Evolutionary conservation across 2,113 vertebrate species (phyloP), one percentile per base, ranked within the genome.

Genomic region (Tachysurus fulvidraco): DNA sequence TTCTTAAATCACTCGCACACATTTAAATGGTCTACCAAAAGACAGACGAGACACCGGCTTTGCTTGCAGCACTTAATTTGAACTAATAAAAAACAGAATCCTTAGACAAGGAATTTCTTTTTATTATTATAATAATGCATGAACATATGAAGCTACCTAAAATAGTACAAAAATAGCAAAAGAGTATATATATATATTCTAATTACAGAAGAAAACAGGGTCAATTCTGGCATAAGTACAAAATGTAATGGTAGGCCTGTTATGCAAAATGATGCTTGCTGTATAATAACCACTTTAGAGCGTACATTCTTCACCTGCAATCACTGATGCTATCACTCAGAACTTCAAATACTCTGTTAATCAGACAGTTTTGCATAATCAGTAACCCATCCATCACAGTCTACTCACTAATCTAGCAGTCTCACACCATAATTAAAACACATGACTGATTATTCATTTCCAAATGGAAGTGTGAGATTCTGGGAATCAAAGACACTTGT

Each of bases 401-500:
- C 85, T 87, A 88, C 65, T 46, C 50, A 30, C 36, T 88, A 89
- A 89, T 88, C 69, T 86, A 88, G 81, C 80, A 86, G 85, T 89
- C 85, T 76, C 74, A 76, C 28, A 36, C 54, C 16, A 28, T 86
- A 88, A 86, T 88, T 82, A 81, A 81, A 88, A 78, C 86, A 71
- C 81, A 89, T 83, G 87, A 13, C 14, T 46, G 41, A 28, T 69
- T 28, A 67, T 83, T 50, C 41, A 28, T 52, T 30, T 55, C 17
- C 2, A 69, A 23, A 55, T 54, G 17, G 7, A 83, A 83, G 28
- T 36, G 28, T 6, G 64, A 64, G 28, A 36, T 23, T 80, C 28
- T 23, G 28, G 11, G 54, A 46, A 25, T 74, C 71, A 46, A 21
- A 21, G 52, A 10, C 11, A 9, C 59, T 23, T 54, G 59, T 36